Evolutionary conservation across 2,888 invertebrate species (phyloP).

Genomic region (Kuschelorhynchus macadamiae): DNA sequence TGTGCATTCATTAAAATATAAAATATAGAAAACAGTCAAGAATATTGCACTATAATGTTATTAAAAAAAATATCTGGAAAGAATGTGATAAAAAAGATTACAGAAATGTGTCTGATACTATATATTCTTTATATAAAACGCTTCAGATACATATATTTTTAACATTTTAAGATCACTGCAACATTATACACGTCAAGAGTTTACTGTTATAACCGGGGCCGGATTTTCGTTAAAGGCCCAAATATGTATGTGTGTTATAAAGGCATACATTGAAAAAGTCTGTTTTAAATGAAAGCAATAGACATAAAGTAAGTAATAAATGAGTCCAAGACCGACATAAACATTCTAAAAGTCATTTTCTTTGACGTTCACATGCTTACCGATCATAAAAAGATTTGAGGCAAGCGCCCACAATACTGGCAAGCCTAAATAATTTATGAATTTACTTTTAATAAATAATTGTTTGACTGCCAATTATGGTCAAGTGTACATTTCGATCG

Average conservation of each 20-base stretch:
- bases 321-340: constrained; percentile 37
- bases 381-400: constrained; percentile 44
- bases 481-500: constrained; percentile 1
- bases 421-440: constrained; percentile 24
- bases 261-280: neutral
- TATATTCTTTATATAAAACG: too few relatives aligned
- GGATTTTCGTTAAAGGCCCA: neutral
- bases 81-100: too few relatives aligned
- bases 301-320: constrained; percentile 42
- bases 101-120: too few relatives aligned
- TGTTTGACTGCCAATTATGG: constrained; percentile 27
- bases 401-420: constrained; percentile 22
- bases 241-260: neutral
- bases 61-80: too few relatives aligned
- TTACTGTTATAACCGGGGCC: neutral
- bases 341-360: constrained; percentile 46
- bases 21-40: too few relatives aligned
- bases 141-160: too few relatives aligned
- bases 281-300: constrained; percentile 22
- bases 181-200: neutral
- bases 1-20: too few relatives aligned
- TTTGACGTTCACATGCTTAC: constrained; percentile 45
- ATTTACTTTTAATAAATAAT: constrained; percentile 26
- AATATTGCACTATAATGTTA: too few relatives aligned
- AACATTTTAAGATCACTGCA: too few relatives aligned